phyloP scores from a whole-genome alignment of 23 tunicate species.

The Botrylloides violaceus region DNA sequence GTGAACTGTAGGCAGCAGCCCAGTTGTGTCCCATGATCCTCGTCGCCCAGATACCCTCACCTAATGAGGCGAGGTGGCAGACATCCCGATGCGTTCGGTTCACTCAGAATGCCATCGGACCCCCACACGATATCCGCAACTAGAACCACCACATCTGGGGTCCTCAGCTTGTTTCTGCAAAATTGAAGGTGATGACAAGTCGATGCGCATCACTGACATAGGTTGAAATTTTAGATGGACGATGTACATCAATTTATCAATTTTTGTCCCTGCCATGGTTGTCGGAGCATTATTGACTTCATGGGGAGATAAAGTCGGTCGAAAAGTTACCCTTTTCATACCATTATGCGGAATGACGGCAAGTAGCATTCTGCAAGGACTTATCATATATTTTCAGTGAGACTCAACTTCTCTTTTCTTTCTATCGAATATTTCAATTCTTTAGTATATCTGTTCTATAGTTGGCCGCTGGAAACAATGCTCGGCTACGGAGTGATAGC shows the following conservation, averaged over 20 bases:
- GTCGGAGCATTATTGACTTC: conserved; percentile 45
- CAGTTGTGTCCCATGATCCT: no score
- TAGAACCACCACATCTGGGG: no score
- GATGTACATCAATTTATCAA: conserved; percentile 31
- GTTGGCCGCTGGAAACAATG: conserved; percentile 43
- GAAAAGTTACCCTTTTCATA: conserved; percentile 48
- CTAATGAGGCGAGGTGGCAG: no score
- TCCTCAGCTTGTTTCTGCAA: no score
- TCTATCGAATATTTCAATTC: not conserved
- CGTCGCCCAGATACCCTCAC: no score
- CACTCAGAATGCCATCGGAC: no score
- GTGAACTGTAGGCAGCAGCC: no score
- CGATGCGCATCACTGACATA: no score
- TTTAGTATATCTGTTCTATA: conserved; percentile 8
- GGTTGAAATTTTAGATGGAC: conserved; percentile 53
- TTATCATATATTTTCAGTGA: conserved; percentile 43
- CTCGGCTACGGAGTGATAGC: conserved; percentile 34
- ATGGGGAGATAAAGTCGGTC: conserved; percentile 60
- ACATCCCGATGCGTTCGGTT: no score
- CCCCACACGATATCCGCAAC: no score
- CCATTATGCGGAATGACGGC: conserved; percentile 38
- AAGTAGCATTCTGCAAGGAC: conserved; percentile 30
- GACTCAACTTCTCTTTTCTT: not conserved
- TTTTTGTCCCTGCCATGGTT: conserved; percentile 66
- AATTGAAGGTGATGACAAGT: no score